These are phyloP conservation scores for Tetragonisca angustula DNA, from an alignment of 2,888 invertebrate genomes.

Conservation along the genomic window DNA sequence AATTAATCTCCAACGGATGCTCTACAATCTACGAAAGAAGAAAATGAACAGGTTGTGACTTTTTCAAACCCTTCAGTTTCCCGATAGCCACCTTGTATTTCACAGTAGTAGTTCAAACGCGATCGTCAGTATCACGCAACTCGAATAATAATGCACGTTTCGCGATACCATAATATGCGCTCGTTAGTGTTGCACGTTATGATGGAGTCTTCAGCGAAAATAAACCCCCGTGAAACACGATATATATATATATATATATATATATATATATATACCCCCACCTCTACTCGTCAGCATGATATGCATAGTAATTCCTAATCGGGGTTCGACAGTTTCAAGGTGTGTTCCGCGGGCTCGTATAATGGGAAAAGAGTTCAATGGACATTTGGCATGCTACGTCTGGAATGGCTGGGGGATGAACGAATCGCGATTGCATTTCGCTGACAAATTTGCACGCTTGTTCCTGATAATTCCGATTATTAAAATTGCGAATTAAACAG, in stretches of 20 bases:
- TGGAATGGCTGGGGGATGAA: not conserved
- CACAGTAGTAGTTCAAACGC: slow-evolving; percentile 9
- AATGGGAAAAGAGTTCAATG: slow-evolving; percentile 2
- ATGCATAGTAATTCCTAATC: slow-evolving; percentile 28
- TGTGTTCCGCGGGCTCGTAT: not conserved
- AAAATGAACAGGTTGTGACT: too few species aligned
- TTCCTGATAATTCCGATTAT: not conserved
- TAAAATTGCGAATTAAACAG: not conserved
- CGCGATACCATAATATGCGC: slow-evolving; percentile 12
- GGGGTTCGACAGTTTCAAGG: slow-evolving; percentile 13
- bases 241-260: too few species aligned
- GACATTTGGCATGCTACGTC: not conserved
- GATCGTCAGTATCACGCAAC: slow-evolving; percentile 36
- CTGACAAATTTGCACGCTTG: not conserved
- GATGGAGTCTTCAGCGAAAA: slow-evolving; percentile 39
- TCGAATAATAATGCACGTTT: slow-evolving; percentile 39
- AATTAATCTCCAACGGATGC: too few species aligned
- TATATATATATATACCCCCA: too few species aligned
- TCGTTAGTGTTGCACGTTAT: slow-evolving; percentile 21
- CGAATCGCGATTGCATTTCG: not conserved
- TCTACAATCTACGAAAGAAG: too few species aligned
- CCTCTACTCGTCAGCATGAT: slow-evolving; percentile 5
- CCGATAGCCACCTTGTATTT: not conserved
- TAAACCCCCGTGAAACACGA: slow-evolving; percentile 39
- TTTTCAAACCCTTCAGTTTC: too few species aligned